Evolutionary conservation across 2,113 vertebrate species (phyloP), one percentile per base, ranked within the genome.

Genomic region (Pipa parva): DNA sequence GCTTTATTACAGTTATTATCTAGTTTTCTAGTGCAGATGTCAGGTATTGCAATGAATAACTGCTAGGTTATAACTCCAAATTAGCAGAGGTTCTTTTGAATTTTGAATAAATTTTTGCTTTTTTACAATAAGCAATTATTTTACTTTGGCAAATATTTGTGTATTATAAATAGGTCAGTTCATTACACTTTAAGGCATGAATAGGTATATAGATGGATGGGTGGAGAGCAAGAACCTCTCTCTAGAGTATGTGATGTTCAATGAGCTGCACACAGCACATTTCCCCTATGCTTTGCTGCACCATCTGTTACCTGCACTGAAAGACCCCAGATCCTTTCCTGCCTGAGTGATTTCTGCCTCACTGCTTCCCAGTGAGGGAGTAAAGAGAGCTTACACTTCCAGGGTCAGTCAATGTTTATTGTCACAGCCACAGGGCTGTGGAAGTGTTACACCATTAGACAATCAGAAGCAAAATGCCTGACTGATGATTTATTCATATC

Each of bases 281-380:
- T 15, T 13, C 61, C 15, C 22, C 61, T 26, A 29, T 20, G 9
- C 45, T 20, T 36, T 13, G 10, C n/a, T 25, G 28, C 49, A 52
- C 62, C 49, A 63, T 63, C 62, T 63, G 49, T 63, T n/a, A 36
- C 29, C 27, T 54, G 31, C 54, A 39, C 49, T 20, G 31, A 17
- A 28, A 5, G 49, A 63, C 48, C 58, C 7, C 15, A n/a, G 3
- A 29, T 45, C 58, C 18, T 24, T 11, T 36, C 33, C 33, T 36
- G 33, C 10, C 33, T 36, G 10, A 3, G 33, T 36, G 33, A 36
- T 36, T 36, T 36, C 10, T 36, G 33, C 10, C 15, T 9, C 15
- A 36, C 15, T 36, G 33, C 5, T 7, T 7, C 10, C 33, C 33
- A 36, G 7, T 13, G 15, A 13, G 3, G 33, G 33, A 4, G 17